Conservation (phyloP, 2,797 vertebrate genomes). For the Eurystomus glaucurus region DNA sequence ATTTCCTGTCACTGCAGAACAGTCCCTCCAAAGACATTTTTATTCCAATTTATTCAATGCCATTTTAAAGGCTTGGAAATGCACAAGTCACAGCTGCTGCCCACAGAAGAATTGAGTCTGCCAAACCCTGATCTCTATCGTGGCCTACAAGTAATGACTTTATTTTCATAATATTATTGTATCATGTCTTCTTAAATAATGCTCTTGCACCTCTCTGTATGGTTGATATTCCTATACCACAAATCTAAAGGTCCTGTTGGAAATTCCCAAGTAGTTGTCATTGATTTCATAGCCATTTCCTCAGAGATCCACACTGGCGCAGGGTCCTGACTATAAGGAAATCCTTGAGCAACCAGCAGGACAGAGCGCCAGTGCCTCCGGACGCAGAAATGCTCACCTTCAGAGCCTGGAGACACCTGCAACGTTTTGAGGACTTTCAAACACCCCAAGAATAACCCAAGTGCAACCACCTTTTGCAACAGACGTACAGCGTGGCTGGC, state of each 20-base stretch:
- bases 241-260: neutral
- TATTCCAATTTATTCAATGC: neutral
- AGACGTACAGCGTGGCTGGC: neutral
- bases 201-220: neutral
- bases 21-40: neutral
- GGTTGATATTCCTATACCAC: neutral
- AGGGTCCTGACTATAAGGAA: neutral
- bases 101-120: neutral
- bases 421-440: neutral
- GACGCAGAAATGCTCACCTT: neutral
- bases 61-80: neutral
- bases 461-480: neutral
- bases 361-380: neutral
- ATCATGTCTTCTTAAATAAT: neutral
- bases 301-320: neutral
- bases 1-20: neutral
- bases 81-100: neutral
- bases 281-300: neutral
- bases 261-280: neutral
- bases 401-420: neutral
- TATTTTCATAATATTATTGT: neutral
- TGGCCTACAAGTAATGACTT: neutral
- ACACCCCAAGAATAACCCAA: neutral
- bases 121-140: neutral
- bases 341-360: neutral